Evolutionary conservation across 2,113 vertebrate species (phyloP).

Genomic region (Eurystomus gularis): DNA sequence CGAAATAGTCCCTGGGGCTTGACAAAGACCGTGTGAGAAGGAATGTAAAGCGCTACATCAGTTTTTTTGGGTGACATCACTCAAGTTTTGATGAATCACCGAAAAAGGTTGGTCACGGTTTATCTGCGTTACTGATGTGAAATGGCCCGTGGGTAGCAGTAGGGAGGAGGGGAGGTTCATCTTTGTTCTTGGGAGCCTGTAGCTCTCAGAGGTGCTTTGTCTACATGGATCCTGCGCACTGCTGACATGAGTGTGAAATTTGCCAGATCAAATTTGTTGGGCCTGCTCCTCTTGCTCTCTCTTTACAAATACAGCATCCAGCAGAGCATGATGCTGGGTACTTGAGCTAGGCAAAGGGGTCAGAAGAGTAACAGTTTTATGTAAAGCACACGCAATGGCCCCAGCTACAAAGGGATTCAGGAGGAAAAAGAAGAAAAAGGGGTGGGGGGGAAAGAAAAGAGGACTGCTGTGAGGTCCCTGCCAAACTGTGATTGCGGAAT

Average conservation of each 20-base stretch:
- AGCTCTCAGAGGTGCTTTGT: not conserved
- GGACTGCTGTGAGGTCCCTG: not conserved
- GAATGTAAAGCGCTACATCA: not conserved
- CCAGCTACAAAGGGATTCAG: not conserved
- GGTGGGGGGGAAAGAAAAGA: not conserved
- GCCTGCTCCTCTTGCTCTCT: not conserved
- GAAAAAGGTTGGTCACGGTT: not conserved
- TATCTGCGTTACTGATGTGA: not conserved
- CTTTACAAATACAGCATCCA: not conserved
- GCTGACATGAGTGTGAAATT: not conserved
- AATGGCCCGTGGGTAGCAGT: not conserved
- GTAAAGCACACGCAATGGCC: not conserved
- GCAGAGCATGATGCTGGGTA: too few species aligned
- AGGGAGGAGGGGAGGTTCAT: not conserved
- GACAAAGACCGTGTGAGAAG: not conserved
- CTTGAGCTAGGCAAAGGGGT: not conserved
- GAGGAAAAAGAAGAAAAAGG: not conserved
- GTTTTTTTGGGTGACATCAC: not conserved
- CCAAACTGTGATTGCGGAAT: not conserved
- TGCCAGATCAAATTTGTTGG: not conserved
- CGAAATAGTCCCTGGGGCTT: not conserved
- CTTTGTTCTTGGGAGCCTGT: not conserved
- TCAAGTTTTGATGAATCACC: not conserved
- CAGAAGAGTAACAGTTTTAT: not conserved
- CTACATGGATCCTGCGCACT: fast-evolving